Evolutionary conservation across 2,888 invertebrate genomes (phyloP), one percentile per base, ranked within the genome.

Genomic region (Philopedon plagiatum): DNA sequence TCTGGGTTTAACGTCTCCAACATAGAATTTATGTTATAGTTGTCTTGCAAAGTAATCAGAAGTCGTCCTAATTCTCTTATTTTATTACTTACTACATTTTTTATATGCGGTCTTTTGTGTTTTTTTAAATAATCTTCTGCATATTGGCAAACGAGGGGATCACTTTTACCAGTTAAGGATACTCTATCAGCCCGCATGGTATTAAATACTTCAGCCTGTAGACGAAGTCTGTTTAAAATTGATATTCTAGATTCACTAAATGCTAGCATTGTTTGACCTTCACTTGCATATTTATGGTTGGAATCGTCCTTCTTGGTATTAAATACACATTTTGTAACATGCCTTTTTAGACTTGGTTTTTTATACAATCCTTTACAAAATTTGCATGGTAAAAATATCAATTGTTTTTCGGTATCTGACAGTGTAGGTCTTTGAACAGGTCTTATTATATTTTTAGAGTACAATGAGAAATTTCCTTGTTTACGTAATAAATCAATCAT

Each of bases 41-140:
- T 60, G 58, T 76, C 74, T 63, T 75, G 51, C 23, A 79, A 49
- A n/a, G 72, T 63, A 32, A 78, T 68, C 0, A 78, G 54, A 19
- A 78, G 73, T 65, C 78, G 76, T 15, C 76, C 77, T 9, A 79
- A 39, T 76, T 78, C 77, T 44, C 78, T n/a, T 46, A 79, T 61
- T 74, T 79, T 79, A 62, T 79, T 79, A 15, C 68, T 66, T 13
- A 77, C 76, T 8, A 66, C 64, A 74, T 75, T 74, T 69, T 69
- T 75, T 18, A 78, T 79, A 73, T 78, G 77, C 4, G 77, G 75
- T 60, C 77, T 65, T 72, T 76, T 79, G 44, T 79, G 78, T 67
- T 78, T 78, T n/a, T 74, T 18, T 19, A 78, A 54, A 70, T 77
- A 76, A 64, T 77, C 71, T 67, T 79, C 79, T 5, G 76, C 79